Evolutionary conservation across 2,888 invertebrate genomes (phyloP).

Genomic region (Leuctra nigra): DNA sequence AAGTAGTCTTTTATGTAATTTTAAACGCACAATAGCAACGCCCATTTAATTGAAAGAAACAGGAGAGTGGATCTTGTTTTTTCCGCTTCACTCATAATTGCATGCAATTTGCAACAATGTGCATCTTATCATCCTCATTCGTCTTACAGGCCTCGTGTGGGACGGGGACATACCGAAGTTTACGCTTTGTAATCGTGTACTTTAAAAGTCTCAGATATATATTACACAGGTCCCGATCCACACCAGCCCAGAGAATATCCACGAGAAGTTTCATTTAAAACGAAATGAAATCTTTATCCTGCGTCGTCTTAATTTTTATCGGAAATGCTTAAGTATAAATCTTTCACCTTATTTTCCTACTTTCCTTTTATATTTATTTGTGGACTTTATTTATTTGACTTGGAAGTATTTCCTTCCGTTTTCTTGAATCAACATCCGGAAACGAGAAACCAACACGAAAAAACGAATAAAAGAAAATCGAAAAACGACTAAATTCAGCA

Average conservation of each 20-base stretch:
- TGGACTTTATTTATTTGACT: conserved; percentile 16
- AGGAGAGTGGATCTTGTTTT: neutral
- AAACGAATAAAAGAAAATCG: conserved; percentile 18
- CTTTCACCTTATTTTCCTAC: conserved; percentile 17
- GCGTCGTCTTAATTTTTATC: conserved; percentile 15
- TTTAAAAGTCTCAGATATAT: conserved; percentile 5
- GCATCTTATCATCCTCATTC: too few species aligned
- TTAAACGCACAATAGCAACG: too few species aligned
- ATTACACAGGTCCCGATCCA: neutral
- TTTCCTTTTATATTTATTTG: conserved; percentile 18
- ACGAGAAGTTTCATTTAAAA: conserved; percentile 8
- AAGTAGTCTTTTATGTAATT: too few species aligned
- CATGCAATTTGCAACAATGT: neutral
- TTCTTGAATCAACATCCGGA: conserved; percentile 25
- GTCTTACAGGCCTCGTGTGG: too few species aligned
- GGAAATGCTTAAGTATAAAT: conserved; percentile 8
- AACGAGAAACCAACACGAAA: conserved; percentile 14
- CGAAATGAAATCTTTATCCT: conserved; percentile 14
- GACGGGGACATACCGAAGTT: conserved; percentile 3
- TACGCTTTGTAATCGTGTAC: conserved; percentile 12
- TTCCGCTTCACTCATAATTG: neutral
- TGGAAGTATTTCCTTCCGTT: conserved; percentile 23
- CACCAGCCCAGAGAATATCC: neutral
- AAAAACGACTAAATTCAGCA: conserved; percentile 23
- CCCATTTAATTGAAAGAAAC: neutral